Base-by-base conservation (phyloP, 1,140 invertebrate species). In the Lordiphosa collinella region DNA sequence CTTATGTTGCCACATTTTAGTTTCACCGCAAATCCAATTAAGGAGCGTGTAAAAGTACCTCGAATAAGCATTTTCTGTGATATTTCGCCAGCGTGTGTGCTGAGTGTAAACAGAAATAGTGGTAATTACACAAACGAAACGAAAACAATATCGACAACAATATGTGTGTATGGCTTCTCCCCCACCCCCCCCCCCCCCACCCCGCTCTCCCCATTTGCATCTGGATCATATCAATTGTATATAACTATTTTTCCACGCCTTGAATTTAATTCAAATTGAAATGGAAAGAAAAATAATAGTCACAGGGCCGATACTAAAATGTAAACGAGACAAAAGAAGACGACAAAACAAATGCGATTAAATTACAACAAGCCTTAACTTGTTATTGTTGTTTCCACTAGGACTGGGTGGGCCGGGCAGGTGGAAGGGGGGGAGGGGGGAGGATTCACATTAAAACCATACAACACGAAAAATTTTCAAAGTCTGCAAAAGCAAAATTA, bases 321-420 rank as follows among this genome's bases (percentile, higher is more conserved):
- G 52, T 47, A 66, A 44, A 60, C 49, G 49, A 66, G 69, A 48
- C 44, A 48, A 52, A 37, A 44, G 46, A 38, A 51, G 43, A 66
- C 78, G 62, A 47, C 66, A 51, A 71, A 60, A 54, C 76, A 80
- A 82, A 80, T 80, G 72, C 76, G 76, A 82, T 82, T 84, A 76
- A 80, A 76, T 82, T 80, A 71, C 76, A 61, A 82, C 76, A 61
- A 82, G 76, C 71, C 76, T 63, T 73, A 74, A 63, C 65, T 61
- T 58, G 50, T 56, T 66, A 50, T 53, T 58, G 62, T 50, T 50
- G 34, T 37, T 50, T n/a, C 18, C 7, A 31, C 7, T 4, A 12
- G 6, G 14, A 22, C 6, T 7, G 10, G 25, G 8, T 10, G 35
- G n/a, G n/a, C n/a, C n/a, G n/a, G n/a, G n/a, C n/a, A n/a, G n/a